These are phyloP conservation scores for Potorous gilbertii DNA, from an alignment of 2,797 vertebrate species.

Conservation along the genomic window DNA sequence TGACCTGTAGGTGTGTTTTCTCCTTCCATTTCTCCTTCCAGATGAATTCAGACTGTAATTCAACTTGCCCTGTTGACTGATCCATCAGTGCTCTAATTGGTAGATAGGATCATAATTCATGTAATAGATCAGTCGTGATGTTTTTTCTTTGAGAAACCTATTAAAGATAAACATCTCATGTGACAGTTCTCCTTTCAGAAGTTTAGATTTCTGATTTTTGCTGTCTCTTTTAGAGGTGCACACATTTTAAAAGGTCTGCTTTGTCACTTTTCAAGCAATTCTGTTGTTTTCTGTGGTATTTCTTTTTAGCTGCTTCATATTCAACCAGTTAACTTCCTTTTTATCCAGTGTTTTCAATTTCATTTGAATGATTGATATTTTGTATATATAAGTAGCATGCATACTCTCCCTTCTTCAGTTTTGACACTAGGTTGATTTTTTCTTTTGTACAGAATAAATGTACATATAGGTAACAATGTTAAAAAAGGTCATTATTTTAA, in stretches of 20 bases:
- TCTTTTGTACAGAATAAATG: background rate
- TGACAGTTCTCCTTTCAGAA: constrained; percentile 65
- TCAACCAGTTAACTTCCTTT: background rate
- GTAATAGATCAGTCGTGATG: constrained; percentile 58
- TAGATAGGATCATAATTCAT: constrained; percentile 61
- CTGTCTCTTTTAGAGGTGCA: constrained; percentile 57
- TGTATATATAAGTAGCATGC: background rate
- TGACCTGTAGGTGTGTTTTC: constrained; percentile 69
- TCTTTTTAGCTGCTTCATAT: constrained; percentile 40
- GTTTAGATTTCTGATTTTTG: constrained; percentile 70
- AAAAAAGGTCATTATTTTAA: background rate
- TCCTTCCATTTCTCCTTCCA: background rate
- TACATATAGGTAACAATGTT: background rate
- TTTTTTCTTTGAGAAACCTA: constrained; percentile 61
- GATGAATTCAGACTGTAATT: constrained; percentile 32
- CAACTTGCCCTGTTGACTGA: constrained; percentile 59
- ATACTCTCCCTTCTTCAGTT: background rate
- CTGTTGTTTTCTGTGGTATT: constrained; percentile 51
- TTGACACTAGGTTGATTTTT: constrained; percentile 9
- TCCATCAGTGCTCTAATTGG: constrained; percentile 58
- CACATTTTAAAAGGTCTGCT: constrained; percentile 21
- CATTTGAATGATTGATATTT: constrained; percentile 48
- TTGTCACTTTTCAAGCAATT: constrained; percentile 56
- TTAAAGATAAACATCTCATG: constrained; percentile 64
- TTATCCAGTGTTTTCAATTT: constrained; percentile 24